phyloP scores from a whole-genome alignment of 2,888 invertebrate genomes.

The Carcina quercana region DNA sequence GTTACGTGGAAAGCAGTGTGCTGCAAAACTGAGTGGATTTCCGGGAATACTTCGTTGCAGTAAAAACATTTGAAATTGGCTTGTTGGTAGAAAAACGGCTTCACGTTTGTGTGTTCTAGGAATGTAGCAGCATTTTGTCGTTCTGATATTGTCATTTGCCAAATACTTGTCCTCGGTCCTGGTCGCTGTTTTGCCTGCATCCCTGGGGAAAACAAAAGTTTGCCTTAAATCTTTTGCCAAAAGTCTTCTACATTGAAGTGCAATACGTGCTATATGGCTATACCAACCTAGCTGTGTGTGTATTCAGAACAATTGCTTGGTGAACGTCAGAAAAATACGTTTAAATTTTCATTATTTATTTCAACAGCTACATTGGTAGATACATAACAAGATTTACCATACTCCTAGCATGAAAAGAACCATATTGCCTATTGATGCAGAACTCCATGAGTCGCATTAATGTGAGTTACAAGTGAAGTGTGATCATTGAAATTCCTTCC shows the following conservation, averaged over 20 bases:
- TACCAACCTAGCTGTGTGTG: conserved; percentile 4
- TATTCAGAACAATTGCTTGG: too few species aligned
- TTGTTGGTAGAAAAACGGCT: conserved; percentile 61
- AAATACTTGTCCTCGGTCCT: conserved; percentile 52
- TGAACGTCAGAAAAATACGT: too few species aligned
- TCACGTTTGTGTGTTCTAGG: conserved; percentile 50
- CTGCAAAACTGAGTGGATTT: conserved; percentile 47
- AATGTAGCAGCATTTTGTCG: conserved; percentile 61
- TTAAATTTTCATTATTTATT: too few species aligned
- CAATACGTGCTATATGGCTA: too few species aligned
- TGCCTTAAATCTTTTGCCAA: conserved; percentile 15
- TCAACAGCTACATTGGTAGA: too few species aligned
- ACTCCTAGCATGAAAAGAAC: too few species aligned
- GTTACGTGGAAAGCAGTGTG: conserved; percentile 40
- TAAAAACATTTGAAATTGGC: conserved; percentile 66
- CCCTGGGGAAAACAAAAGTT: conserved; percentile 31
- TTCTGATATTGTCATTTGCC: conserved; percentile 67
- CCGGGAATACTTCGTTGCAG: conserved; percentile 56
- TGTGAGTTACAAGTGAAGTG: conserved; percentile 25
- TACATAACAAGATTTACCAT: too few species aligned
- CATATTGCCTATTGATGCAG: too few species aligned
- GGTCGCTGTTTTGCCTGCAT: conserved; percentile 27
- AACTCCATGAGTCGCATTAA: conserved; percentile 24
- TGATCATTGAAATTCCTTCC: conserved; percentile 30
- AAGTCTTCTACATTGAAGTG: too few species aligned